Conservation (phyloP, 2,888 invertebrate genomes). For the Iphiclides podalirius region DNA sequence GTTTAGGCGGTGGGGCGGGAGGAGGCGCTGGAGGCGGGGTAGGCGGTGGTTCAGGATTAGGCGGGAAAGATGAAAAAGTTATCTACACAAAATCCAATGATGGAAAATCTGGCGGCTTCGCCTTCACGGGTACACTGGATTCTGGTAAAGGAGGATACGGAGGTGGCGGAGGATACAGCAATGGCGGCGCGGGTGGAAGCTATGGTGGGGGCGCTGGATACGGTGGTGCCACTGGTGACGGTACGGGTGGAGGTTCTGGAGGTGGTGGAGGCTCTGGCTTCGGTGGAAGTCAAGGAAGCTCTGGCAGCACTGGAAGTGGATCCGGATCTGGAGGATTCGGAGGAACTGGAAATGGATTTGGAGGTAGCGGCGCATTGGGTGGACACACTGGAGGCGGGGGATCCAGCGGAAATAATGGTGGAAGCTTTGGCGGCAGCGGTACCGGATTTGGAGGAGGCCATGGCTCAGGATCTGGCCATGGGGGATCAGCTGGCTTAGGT, state of each 20-base stretch:
- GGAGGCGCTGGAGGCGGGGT: constrained; percentile 12
- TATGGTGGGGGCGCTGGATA: constrained; percentile 35
- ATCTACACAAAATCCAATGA: constrained; percentile 56
- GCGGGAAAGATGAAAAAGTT: constrained; percentile 44
- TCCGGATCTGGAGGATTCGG: constrained; percentile 50
- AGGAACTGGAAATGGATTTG: constrained; percentile 21
- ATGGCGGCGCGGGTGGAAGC: constrained; percentile 51
- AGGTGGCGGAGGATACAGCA: constrained; percentile 56
- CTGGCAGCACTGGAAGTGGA: constrained; percentile 35
- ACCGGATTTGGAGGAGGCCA: constrained; percentile 28
- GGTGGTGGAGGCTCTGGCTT: constrained; percentile 17
- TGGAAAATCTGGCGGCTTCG: constrained; percentile 63
- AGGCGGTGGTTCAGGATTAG: constrained; percentile 26
- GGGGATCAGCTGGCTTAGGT: constrained; percentile 31
- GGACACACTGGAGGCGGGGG: constrained; percentile 24
- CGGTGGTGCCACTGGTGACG: constrained; percentile 44
- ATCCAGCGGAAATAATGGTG: constrained; percentile 21
- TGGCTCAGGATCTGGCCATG: constrained; percentile 23
- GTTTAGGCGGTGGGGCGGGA: constrained; percentile 29
- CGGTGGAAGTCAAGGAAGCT: constrained; percentile 23
- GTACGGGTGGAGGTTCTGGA: constrained; percentile 28
- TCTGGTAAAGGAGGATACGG: constrained; percentile 60
- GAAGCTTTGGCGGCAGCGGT: constrained; percentile 27
- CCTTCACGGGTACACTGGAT: constrained; percentile 53
- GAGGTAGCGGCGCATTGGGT: constrained; percentile 24